A percentile compares a stretch with the other conserved stretches of the same genome.
These are phyloP conservation scores for Aphodius sticticus DNA, from an alignment of 2,888 invertebrate species.

Conservation along the genomic window DNA sequence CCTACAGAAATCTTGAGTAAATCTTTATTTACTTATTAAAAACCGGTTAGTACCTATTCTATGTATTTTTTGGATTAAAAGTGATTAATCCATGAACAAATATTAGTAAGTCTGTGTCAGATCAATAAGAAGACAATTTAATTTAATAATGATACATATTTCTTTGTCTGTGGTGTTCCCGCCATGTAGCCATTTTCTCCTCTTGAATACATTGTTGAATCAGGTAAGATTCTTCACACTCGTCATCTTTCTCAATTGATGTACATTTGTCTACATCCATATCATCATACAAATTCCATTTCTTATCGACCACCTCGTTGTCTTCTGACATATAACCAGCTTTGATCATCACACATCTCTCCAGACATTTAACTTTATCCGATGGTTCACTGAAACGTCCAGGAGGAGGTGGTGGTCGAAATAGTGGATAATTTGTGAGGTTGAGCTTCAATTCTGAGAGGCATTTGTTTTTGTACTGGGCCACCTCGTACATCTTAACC, in stretches of 20 bases:
- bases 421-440: neutral
- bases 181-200: neutral
- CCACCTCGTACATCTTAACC: neutral
- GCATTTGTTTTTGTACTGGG: neutral
- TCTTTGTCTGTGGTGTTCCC: neutral
- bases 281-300: neutral
- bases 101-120: neutral
- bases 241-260: neutral
- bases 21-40: no score
- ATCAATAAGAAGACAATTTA: neutral
- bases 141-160: neutral
- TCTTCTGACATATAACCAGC: neutral
- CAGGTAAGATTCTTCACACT: neutral
- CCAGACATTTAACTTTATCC: neutral
- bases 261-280: neutral
- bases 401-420: neutral
- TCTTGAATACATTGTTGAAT: neutral
- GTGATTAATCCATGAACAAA: neutral
- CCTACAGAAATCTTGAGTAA: no score
- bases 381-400: neutral
- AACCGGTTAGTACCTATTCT: no score
- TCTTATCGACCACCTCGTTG: neutral
- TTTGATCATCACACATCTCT: neutral
- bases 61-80: no score
- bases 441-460: neutral